Conservation (phyloP, 1,140 invertebrate genomes). For the Cotesia typhae region DNA sequence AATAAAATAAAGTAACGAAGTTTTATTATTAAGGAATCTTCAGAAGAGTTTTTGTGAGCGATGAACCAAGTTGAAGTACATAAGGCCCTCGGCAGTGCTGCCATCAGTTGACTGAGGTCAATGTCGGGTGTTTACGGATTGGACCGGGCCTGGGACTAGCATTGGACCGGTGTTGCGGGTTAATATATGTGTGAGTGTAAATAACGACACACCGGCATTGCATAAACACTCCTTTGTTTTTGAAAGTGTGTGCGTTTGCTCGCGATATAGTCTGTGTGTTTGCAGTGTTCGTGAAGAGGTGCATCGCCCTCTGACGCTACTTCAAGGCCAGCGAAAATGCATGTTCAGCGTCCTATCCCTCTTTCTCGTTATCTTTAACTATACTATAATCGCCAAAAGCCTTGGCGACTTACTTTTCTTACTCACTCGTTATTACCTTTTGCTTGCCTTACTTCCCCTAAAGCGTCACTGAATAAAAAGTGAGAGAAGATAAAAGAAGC, state of each 20-base stretch:
- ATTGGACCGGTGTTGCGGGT: slow-evolving; percentile 45
- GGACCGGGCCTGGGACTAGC: slow-evolving; percentile 56
- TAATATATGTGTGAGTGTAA: slow-evolving; percentile 8
- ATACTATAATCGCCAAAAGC: slow-evolving; percentile 60
- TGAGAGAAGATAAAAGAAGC: slow-evolving; percentile 13
- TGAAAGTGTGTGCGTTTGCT: slow-evolving; percentile 37
- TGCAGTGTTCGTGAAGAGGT: slow-evolving; percentile 61
- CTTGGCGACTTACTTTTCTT: slow-evolving; percentile 35
- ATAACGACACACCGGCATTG: slow-evolving; percentile 26
- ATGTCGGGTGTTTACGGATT: slow-evolving; percentile 62
- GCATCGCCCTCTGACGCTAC: slow-evolving; percentile 65
- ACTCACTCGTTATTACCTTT: slow-evolving; percentile 17
- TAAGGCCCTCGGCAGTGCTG: slow-evolving; percentile 30
- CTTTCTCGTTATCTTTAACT: slow-evolving; percentile 33
- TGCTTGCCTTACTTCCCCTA: slow-evolving; percentile 14
- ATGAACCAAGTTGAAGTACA: slow-evolving; percentile 43
- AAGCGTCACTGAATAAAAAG: slow-evolving; percentile 27
- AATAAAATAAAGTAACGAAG: slow-evolving; percentile 32
- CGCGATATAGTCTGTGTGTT: slow-evolving; percentile 54
- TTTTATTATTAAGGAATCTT: slow-evolving; percentile 51
- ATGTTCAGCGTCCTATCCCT: slow-evolving; percentile 51
- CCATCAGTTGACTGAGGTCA: slow-evolving; percentile 64
- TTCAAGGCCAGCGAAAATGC: slow-evolving; percentile 67
- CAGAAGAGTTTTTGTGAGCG: slow-evolving; percentile 60
- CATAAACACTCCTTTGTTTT: slow-evolving; percentile 8